These are phyloP conservation scores for Perccottus glenii DNA, from an alignment of 2,113 vertebrate genomes.

Conservation along the genomic window DNA sequence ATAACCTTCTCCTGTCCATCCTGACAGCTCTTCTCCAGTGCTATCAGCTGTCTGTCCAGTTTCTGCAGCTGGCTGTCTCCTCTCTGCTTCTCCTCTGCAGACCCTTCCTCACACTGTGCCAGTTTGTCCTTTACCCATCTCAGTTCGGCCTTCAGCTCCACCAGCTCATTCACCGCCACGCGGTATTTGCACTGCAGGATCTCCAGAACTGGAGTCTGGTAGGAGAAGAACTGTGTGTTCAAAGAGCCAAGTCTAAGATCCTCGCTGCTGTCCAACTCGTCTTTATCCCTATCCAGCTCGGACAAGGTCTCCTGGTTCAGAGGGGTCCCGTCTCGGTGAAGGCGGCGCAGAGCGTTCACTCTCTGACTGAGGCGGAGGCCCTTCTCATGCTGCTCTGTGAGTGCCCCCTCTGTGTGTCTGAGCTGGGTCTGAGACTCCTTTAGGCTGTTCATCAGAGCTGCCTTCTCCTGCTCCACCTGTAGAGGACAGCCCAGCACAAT, in stretches of 20 bases:
- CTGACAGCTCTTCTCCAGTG: conserved; percentile 83
- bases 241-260: conserved; percentile 73
- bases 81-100: conserved; percentile 81
- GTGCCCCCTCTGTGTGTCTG: conserved; percentile 91
- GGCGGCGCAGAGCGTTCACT: conserved; percentile 81
- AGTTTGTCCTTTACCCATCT: conserved; percentile 90
- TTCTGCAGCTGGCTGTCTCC: conserved; percentile 81
- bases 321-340: conserved; percentile 76
- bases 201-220: conserved; percentile 88
- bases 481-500: conserved; percentile 20
- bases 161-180: conserved; percentile 93
- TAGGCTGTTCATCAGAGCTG: conserved; percentile 84
- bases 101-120: conserved; percentile 83
- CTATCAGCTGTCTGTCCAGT: conserved; percentile 84
- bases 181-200: conserved; percentile 96
- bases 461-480: conserved; percentile 93
- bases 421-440: conserved; percentile 93
- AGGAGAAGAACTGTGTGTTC: conserved; percentile 53
- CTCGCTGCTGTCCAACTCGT: conserved; percentile 62
- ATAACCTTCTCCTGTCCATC: conserved; percentile 85
- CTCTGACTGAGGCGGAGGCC: conserved; percentile 87
- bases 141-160: conserved; percentile 93
- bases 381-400: conserved; percentile 90
- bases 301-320: conserved; percentile 29
- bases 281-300: conserved; percentile 35